Conservation (phyloP, 2,888 invertebrate species). For the Ennomos quercinarius region DNA sequence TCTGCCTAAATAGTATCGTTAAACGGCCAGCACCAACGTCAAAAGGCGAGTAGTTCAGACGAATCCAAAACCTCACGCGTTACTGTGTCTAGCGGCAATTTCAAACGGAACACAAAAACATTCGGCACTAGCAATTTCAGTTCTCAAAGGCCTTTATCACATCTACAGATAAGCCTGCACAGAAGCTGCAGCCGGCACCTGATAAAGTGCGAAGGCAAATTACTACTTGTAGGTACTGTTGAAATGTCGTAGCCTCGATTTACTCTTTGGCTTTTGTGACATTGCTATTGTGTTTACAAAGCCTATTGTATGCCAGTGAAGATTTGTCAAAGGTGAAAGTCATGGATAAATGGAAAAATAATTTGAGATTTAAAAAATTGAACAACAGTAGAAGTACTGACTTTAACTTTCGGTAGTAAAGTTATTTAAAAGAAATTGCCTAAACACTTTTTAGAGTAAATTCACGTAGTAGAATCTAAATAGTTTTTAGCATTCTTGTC, state of each 20-base stretch:
- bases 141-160: conserved; percentile 6
- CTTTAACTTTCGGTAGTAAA: too few relatives aligned
- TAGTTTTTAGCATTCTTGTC: too few relatives aligned
- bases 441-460: not conserved
- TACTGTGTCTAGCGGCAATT: not conserved
- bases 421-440: too few relatives aligned
- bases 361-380: not conserved
- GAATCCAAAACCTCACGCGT: not conserved
- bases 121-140: conserved; percentile 11
- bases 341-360: not conserved
- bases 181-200: conserved; percentile 2
- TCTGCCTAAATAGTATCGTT: too few relatives aligned
- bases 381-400: too few relatives aligned
- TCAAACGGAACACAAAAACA: conserved; percentile 24
- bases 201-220: conserved; percentile 13
- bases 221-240: conserved; percentile 3
- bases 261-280: conserved; percentile 30
- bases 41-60: not conserved
- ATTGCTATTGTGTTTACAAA: conserved; percentile 32
- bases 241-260: conserved; percentile 6
- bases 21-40: too few relatives aligned
- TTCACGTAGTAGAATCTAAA: too few relatives aligned
- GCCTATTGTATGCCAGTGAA: conserved; percentile 31
- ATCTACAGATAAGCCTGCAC: conserved; percentile 7
- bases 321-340: conserved; percentile 21